A percentile compares a stretch with the other conserved stretches of the same genome.
These are phyloP conservation scores for Perithous albicinctus DNA, from an alignment of 2,888 invertebrate genomes.

Conservation along the genomic window DNA sequence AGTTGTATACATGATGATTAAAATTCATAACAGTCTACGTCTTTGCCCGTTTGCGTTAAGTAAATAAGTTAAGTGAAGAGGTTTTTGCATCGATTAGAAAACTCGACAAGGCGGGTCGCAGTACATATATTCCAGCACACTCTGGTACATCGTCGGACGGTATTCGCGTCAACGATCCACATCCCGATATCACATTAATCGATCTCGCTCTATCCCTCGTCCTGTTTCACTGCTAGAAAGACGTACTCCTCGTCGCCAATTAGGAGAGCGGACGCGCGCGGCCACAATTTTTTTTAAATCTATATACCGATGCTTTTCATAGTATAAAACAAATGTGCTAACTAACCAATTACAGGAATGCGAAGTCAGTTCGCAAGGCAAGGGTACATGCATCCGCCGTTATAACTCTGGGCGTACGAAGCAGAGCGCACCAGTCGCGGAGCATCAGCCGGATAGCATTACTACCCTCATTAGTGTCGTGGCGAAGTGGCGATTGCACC, in stretches of 20 bases:
- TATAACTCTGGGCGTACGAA: conserved; percentile 26
- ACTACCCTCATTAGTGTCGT: conserved; percentile 78
- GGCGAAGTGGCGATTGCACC: conserved; percentile 76
- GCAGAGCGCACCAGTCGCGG: conserved; percentile 44
- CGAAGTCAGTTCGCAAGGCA: conserved; percentile 41
- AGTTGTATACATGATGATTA: neutral
- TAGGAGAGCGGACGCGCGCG: conserved; percentile 47
- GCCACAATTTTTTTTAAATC: conserved; percentile 17
- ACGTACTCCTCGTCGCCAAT: conserved; percentile 53
- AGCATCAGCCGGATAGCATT: conserved; percentile 68
- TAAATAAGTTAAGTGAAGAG: neutral
- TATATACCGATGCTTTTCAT: conserved; percentile 49
- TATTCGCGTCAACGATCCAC: conserved; percentile 54
- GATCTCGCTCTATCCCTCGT: conserved; percentile 34
- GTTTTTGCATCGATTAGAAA: neutral
- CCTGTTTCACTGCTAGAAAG: conserved; percentile 6
- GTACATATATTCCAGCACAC: neutral
- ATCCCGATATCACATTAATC: conserved; percentile 53
- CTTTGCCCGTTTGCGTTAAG: neutral
- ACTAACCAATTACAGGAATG: conserved; percentile 78
- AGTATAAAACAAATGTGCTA: conserved; percentile 78
- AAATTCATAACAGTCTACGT: neutral
- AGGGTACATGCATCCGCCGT: conserved; percentile 25
- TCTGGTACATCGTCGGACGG: neutral
- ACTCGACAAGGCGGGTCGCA: neutral